Base-by-base conservation (phyloP, 92 coral and sea anemone species). In the Plumapathes pennacea region DNA sequence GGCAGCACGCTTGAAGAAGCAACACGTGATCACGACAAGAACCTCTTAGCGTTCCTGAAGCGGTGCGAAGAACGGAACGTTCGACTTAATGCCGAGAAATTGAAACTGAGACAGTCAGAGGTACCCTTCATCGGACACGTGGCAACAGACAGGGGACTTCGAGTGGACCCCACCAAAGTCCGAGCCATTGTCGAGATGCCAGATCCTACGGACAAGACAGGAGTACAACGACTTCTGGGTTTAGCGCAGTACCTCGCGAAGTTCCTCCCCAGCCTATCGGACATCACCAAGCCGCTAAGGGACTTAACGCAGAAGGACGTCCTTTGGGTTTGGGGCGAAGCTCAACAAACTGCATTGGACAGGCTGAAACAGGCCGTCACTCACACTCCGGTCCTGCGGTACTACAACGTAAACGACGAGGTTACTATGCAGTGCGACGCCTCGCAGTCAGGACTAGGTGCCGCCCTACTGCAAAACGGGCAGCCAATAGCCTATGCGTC, bases 381-480 rank as follows among this genome's bases (percentile, higher is more conserved):
- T 3, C 38, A 46, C 38, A 47, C 72, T 46, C 82, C 82, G n/a
- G 74, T 74, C 27, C 74, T 64, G 21, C 37, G 42, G 22, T 64
- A 64, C 33, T 64, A 64, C 68, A 51, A 56, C 46, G 36, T 65
- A 4, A 34, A 65, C 3, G 73, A 74, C 21, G 59, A 74, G 47
- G 67, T 74, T 15, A 74, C 82, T 24, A 45, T 74, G 25, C 82
- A 74, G 39, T 74, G 82, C 41, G 82, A 74, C 42, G 82, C 68
- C 14, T 65, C 67, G 14, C 67, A 74, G 57, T 61, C 82, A 23
- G 69, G 82, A 33, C 43, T 56, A 20, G 83, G 83, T 13, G 83
- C 69, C 4, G 76, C 64, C n/a, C 40, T 76, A 11, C 31, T 76
- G 63, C 85, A 70, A 57, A 64, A 70, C 29, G 57, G 72, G 3